Percentiles rank a stretch among this genome's conserved stretches.
Conservation (phyloP, 2,113 vertebrate genomes). For the Platichthys stellatus region DNA sequence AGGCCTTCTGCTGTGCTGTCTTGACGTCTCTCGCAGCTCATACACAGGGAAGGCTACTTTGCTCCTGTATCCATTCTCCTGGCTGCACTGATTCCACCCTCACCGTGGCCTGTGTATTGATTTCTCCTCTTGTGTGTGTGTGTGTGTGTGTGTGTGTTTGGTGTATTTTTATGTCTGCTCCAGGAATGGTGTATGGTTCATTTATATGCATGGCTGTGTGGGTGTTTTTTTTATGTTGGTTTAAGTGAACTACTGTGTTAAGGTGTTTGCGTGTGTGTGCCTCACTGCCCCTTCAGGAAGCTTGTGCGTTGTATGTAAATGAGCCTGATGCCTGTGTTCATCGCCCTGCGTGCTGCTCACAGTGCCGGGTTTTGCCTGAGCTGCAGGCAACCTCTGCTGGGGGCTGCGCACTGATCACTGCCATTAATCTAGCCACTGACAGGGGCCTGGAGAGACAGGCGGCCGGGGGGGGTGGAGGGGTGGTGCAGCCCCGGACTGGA, state of each 20-base stretch:
- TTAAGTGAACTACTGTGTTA: slow-evolving; percentile 35
- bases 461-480: slow-evolving; percentile 30
- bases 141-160: slow-evolving; percentile 12
- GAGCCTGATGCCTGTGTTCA: slow-evolving; percentile 29
- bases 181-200: slow-evolving; percentile 25
- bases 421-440: slow-evolving; percentile 85
- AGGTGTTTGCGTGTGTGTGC: slow-evolving; percentile 1
- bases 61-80: slow-evolving; percentile 19
- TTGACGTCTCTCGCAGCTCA: slow-evolving; percentile 39
- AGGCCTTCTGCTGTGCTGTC: slow-evolving; percentile 39
- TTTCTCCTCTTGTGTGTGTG: slow-evolving; percentile 41
- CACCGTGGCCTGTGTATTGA: slow-evolving; percentile 55
- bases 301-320: slow-evolving; percentile 1
- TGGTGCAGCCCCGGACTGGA: slow-evolving; percentile 42
- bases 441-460: slow-evolving; percentile 66
- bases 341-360: slow-evolving; percentile 36
- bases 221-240: slow-evolving; percentile 51
- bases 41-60: slow-evolving; percentile 8
- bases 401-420: slow-evolving; percentile 82
- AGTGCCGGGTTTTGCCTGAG: slow-evolving; percentile 71
- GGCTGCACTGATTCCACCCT: slow-evolving; percentile 35
- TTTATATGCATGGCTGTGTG: slow-evolving; percentile 56
- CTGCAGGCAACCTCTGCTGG: slow-evolving; percentile 78
- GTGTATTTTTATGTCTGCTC: too few species aligned
- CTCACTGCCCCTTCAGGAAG: background rate